phyloP scores from a whole-genome alignment of 2,888 invertebrate species.

The Nymphalis urticae region DNA sequence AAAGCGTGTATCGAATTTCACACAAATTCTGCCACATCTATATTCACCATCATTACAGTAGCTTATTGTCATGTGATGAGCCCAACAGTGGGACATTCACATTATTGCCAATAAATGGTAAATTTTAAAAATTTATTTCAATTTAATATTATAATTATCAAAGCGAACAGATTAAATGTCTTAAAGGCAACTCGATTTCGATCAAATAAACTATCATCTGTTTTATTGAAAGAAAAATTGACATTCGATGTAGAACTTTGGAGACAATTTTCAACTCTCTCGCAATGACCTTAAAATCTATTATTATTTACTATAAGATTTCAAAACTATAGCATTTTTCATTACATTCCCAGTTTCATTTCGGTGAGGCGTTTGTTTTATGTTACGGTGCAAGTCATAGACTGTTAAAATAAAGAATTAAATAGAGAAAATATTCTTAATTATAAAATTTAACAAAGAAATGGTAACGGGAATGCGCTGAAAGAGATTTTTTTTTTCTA shows the following conservation, averaged over 20 bases:
- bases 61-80: no score
- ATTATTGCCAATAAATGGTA: no score
- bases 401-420: neutral
- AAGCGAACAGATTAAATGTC: neutral
- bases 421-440: neutral
- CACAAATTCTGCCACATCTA: no score
- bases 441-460: conserved; percentile 11
- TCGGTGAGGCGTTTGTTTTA: conserved; percentile 59
- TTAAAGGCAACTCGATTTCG: neutral
- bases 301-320: conserved; percentile 26
- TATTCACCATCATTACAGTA: no score
- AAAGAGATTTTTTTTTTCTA: conserved; percentile 18
- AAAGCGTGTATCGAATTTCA: no score
- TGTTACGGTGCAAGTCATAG: conserved; percentile 44
- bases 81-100: no score
- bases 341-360: conserved; percentile 58
- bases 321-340: conserved; percentile 52
- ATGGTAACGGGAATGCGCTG: neutral
- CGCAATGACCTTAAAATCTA: conserved; percentile 14
- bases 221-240: conserved; percentile 17
- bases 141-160: neutral
- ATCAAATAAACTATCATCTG: conserved; percentile 10
- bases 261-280: conserved; percentile 35
- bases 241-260: neutral
- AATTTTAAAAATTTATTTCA: no score